Base-by-base conservation (phyloP, 2,797 vertebrate species). In the Poecilia velifera region DNA sequence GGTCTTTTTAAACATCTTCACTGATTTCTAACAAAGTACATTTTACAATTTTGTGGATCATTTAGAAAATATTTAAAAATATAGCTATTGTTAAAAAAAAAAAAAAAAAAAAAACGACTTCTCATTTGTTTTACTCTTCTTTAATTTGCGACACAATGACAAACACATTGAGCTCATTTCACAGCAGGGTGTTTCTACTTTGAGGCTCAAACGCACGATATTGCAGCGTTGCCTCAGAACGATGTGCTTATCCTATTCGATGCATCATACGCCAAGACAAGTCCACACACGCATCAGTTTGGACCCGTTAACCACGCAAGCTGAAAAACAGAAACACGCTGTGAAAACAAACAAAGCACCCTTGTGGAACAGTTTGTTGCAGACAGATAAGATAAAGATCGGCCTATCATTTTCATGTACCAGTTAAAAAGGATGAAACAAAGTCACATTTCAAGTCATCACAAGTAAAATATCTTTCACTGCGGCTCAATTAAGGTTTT, bases 361-460 rank as follows among this genome's bases (percentile, higher is more conserved):
- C 51, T 45, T 28, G 39, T 51, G 59, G 18, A 53, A 75, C 53
- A 53, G 62, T 80, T 83, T 83, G 76, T 75, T 73, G 34, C 82
- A 36, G n/a, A 79, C 20, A 59, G 84, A 88, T 82, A 73, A 80
- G 82, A 87, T 76, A 9, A 85, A 68, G 74, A 82, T 82, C 73
- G 8, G 51, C 72, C 59, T 83, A 39, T 73, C 20, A 43, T 70
- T 51, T 25, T 28, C 75, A 28, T 74, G 73, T 70, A 80, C 47
- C 59, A 4, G 28, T 66, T 41, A 53, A 74, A 66, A 83, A 10
- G 8, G 31, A 1, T 51, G 73, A 66, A 78, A 74, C 45, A 79
- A n/a, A 73, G 20, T 59, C 64, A 73, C 28, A 71, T 9, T 34
- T 78, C 34, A 46, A 70, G 47, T 71, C 46, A 76, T 51, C 34